A percentile compares a stretch with the other conserved stretches of the same genome.
Evolutionary conservation across 2,888 invertebrate species (phyloP).

Genomic region (Chironomus riparius): DNA sequence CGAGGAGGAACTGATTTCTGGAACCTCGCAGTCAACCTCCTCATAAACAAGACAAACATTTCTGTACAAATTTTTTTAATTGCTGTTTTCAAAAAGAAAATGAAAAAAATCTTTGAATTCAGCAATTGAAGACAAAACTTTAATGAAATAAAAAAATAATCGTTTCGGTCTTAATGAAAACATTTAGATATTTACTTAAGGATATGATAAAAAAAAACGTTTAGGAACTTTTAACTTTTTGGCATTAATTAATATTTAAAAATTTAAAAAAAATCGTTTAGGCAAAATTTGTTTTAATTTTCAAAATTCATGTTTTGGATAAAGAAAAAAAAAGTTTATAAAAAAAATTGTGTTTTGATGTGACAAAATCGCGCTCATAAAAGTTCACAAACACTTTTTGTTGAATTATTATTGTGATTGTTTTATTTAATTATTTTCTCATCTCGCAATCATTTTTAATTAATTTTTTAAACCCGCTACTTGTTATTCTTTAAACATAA

Average conservation of each 20-base stretch:
- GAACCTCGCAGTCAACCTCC: conserved; percentile 7
- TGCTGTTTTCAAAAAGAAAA: too few species aligned
- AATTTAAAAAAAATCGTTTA: not conserved
- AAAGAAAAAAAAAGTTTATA: not conserved
- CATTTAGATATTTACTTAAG: not conserved
- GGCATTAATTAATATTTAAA: not conserved
- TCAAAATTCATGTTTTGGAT: conserved; percentile 21
- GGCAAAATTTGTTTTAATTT: conserved; percentile 16
- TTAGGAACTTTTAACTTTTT: not conserved
- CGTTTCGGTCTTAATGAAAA: conserved; percentile 1
- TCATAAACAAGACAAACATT: not conserved
- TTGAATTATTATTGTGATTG: conserved; percentile 6
- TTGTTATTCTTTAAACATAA: conserved; percentile 1
- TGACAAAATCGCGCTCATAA: conserved; percentile 11
- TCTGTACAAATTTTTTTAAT: conserved; percentile 13
- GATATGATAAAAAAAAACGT: not conserved
- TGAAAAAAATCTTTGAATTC: too few species aligned
- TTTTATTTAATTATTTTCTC: not conserved
- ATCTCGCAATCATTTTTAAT: not conserved
- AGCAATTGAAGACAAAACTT: not conserved
- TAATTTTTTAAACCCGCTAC: not conserved
- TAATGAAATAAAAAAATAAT: not conserved
- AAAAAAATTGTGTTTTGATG: not conserved
- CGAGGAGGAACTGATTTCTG: conserved; percentile 19
- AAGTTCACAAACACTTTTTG: conserved; percentile 10